Conservation (phyloP, 1,140 invertebrate genomes). For the Ephestia elutella region DNA sequence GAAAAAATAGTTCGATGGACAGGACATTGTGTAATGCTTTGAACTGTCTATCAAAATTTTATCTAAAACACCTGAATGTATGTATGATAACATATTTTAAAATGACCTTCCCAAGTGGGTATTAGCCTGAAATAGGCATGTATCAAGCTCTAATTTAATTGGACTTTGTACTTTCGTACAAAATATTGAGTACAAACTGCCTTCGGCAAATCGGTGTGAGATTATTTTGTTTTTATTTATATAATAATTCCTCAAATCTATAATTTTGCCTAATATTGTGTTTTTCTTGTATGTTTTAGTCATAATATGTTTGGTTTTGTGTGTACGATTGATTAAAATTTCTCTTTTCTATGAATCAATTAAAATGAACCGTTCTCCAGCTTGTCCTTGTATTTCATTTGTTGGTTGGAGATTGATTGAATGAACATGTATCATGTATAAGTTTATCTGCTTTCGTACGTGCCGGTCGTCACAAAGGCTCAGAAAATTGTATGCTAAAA, state of each 20-base stretch:
- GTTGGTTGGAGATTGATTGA: slow-evolving; percentile 12
- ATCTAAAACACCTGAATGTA: slow-evolving; percentile 59
- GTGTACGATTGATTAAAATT: neutral
- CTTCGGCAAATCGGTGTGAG: slow-evolving; percentile 43
- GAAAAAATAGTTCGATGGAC: neutral
- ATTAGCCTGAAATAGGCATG: slow-evolving; percentile 33
- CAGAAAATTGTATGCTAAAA: neutral
- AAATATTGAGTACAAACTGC: slow-evolving; percentile 17
- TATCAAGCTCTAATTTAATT: slow-evolving; percentile 15
- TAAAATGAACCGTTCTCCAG: neutral
- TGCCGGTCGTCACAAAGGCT: slow-evolving; percentile 35
- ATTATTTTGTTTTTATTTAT: neutral
- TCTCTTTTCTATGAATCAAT: neutral
- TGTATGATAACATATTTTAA: slow-evolving; percentile 63
- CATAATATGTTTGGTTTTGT: neutral
- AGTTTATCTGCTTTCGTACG: slow-evolving; percentile 29
- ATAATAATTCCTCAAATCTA: neutral
- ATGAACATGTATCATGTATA: slow-evolving; percentile 6
- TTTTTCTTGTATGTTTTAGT: neutral
- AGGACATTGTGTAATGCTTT: neutral
- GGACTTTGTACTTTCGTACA: slow-evolving; percentile 7
- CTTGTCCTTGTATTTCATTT: slow-evolving; percentile 1
- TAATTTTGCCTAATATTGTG: neutral
- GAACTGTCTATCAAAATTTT: slow-evolving; percentile 51
- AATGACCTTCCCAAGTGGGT: too few species aligned